Conservation (phyloP, 2,888 invertebrate species). For the Megaustenia siamemsis region DNA sequence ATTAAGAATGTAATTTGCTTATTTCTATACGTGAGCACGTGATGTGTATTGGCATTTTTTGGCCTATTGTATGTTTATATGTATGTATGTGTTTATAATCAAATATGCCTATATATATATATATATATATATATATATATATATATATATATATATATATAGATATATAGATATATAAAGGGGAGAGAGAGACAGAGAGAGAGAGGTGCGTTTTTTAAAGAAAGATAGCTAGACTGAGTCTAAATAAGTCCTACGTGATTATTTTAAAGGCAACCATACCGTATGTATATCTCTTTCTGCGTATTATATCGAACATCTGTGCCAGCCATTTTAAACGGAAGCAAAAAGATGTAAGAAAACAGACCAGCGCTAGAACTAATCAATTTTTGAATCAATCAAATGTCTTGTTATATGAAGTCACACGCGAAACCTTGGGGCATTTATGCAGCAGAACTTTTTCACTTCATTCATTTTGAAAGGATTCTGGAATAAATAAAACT, state of each 20-base stretch:
- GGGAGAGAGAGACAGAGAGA: neutral
- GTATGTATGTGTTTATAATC: too few relatives aligned
- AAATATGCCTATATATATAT: too few relatives aligned
- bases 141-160: too few relatives aligned
- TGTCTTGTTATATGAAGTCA: constrained; percentile 16
- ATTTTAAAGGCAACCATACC: neutral
- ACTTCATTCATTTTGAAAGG: neutral
- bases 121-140: too few relatives aligned
- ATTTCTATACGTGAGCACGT: too few relatives aligned
- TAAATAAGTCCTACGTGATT: neutral
- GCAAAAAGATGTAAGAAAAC: neutral
- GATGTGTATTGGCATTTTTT: too few relatives aligned
- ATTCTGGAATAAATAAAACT: neutral
- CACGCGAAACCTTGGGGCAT: neutral
- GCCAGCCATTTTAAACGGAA: neutral
- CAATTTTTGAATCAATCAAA: constrained; percentile 1
- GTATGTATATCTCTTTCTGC: neutral
- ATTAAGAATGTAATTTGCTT: too few relatives aligned
- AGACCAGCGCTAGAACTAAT: neutral
- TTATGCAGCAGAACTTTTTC: neutral
- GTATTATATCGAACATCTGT: neutral
- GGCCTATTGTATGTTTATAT: too few relatives aligned
- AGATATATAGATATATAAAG: too few relatives aligned
- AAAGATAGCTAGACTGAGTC: neutral
- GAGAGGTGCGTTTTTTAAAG: neutral